Evolutionary conservation across 1,140 invertebrate genomes (phyloP), one percentile per base, ranked within the genome.

Genomic region (Tetranychus urticae): DNA sequence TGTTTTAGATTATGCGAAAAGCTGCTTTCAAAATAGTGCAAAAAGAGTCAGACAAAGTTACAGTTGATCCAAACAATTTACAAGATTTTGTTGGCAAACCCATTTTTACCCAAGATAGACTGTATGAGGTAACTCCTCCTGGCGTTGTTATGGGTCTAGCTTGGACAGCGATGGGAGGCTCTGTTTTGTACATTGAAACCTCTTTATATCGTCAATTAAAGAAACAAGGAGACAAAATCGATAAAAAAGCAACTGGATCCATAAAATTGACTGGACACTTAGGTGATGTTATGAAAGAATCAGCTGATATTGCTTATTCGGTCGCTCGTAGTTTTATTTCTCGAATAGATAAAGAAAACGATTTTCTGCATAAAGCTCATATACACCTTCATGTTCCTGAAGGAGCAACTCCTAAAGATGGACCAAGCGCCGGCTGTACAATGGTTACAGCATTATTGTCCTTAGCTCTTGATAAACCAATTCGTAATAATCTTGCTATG

Each of bases 211-310:
- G 50, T 2, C 50, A n/a, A 6, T 52, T 52, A 23, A 52, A 52
- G 31, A 33, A 52, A 33, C 50, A n/a, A 31, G n/a, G 7, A 4
- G 31, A 23, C n/a, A 64, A 62, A 57, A 60, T 60, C 55, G 62
- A 73, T 23, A 68, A 68, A 0, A 71, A 77, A 23, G 76, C 64
- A 37, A 45, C 66, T 42, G 77, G 77, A 12, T 67, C 78, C 6
- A 72, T 97, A 37, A 86, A 94, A 74, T 72, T 90, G 13, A 99
- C 94, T 10, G 94, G 94, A 45, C 88, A 97, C 74, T 75, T 99
- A 35, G 94, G 94, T 0, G 89, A 96, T 67, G 93, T 98, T 0
- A 99, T 99, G 94, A 97, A 98, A 75, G 94, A 99, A 71, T 94
- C 89, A 1, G 84, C 85, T 23, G 79, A 81, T 66, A 96, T 97